Evolutionary conservation across 1,140 invertebrate genomes (phyloP).

Genomic region (Anastrepha ludens): DNA sequence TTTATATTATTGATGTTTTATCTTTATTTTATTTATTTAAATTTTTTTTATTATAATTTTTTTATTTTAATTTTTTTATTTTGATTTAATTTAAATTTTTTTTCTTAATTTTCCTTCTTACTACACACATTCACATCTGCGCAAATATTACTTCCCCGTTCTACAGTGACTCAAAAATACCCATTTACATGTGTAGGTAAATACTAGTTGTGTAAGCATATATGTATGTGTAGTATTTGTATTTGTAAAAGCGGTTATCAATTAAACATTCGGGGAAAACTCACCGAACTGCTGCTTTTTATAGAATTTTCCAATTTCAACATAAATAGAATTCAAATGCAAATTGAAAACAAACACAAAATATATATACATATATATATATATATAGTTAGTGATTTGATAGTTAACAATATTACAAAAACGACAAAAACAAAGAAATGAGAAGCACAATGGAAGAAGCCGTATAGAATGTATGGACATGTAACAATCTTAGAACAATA

Average conservation of each 20-base stretch:
- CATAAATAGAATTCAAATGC: conserved; percentile 16
- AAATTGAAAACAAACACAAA: not conserved
- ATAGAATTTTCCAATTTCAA: conserved; percentile 46
- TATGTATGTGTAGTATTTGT: too few relatives aligned
- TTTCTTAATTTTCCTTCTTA: not conserved
- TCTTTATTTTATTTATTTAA: not conserved
- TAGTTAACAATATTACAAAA: conserved; percentile 44
- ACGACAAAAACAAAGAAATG: not conserved
- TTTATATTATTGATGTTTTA: not conserved
- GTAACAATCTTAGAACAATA: conserved; percentile 50
- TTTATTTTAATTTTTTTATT: not conserved
- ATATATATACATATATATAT: not conserved
- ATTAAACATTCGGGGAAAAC: conserved; percentile 19
- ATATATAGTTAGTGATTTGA: conserved; percentile 42
- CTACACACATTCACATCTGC: too few relatives aligned
- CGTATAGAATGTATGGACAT: not conserved
- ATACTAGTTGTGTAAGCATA: too few relatives aligned
- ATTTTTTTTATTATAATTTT: not conserved
- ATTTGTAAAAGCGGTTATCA: conserved; percentile 10
- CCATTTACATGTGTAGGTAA: too few relatives aligned
- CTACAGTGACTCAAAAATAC: too few relatives aligned
- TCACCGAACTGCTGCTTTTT: conserved; percentile 38
- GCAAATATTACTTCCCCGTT: too few relatives aligned
- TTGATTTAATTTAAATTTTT: too few relatives aligned
- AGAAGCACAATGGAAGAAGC: conserved; percentile 26